phyloP scores from a whole-genome alignment of 1,140 invertebrate genomes.

The Reticulitermes speratus region DNA sequence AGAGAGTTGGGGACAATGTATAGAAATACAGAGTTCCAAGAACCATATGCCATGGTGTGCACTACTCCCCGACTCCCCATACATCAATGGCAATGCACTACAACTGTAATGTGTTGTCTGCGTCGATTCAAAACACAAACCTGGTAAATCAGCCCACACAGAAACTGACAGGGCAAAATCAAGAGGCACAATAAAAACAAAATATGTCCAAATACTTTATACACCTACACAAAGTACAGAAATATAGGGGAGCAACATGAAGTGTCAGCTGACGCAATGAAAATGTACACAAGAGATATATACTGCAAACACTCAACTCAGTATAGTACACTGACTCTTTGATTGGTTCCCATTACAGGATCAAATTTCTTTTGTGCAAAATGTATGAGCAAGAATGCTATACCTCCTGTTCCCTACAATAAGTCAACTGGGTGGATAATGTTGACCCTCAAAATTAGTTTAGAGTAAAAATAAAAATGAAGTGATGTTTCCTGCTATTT shows the following conservation, averaged over 20 bases:
- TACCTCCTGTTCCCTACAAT: not conserved
- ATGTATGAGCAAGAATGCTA: constrained; percentile 15
- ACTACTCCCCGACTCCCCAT: constrained; percentile 6
- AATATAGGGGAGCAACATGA: not conserved
- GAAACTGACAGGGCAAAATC: constrained; percentile 29
- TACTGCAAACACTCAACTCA: not conserved
- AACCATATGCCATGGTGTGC: not conserved
- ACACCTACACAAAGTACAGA: constrained; percentile 21
- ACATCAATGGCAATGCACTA: not conserved
- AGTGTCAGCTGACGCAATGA: not conserved
- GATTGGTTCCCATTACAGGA: not conserved
- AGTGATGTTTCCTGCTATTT: not conserved
- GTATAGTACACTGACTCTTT: not conserved
- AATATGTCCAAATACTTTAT: constrained; percentile 17
- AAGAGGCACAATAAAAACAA: constrained; percentile 24
- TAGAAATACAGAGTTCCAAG: constrained; percentile 16
- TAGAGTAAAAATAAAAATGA: not conserved
- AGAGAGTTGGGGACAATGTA: not conserved
- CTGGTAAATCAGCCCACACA: constrained; percentile 25
- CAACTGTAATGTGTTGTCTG: constrained; percentile 9
- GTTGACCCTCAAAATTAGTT: constrained; percentile 6
- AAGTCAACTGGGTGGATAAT: not conserved
- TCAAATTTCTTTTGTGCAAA: constrained; percentile 9
- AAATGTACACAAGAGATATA: constrained; percentile 3
- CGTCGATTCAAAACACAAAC: not conserved